Evolutionary conservation across 2,113 vertebrate genomes (phyloP), one percentile per base, ranked within the genome.

Genomic region (Nycticebus coucang): DNA sequence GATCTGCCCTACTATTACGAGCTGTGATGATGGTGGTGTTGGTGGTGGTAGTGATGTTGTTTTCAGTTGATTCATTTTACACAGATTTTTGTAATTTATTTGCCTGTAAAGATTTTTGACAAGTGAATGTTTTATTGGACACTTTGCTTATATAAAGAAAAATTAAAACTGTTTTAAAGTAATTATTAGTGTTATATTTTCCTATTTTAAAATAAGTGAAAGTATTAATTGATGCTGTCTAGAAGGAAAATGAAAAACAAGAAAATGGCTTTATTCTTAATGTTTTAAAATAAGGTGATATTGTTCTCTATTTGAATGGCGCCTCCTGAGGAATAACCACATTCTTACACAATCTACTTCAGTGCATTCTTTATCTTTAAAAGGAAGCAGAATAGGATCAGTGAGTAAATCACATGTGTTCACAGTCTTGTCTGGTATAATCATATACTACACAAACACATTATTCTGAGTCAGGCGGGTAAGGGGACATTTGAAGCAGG

Each of bases 351-450:
- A 93, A 26, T 87, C 19, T 6, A 97, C 96, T 98, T 97, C 97
- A 97, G 98, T 55, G 93, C 98, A 98, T 98, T 98, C 97, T 98
- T 98, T 98, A 98, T 98, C 98, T 98, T 98, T 98, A 98, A 98
- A 98, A 98, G 98, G 98, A 98, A 98, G 57, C 75, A 97, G 97
- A 98, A 96, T 91, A 96, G 98, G 87, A 96, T 97, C 95, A 86
- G 89, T 97, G 95, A 96, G 89, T 98, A 98, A 98, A 98, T 98
- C 97, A 97, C 97, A 90, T 88, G 60, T 98, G 94, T 95, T 97
- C 97, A 55, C 95, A 95, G 60, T 77, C 96, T 97, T 97, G 90
- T 96, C 95, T 98, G 90, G 71, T 98, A 95, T 97, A 97, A 97
- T 95, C 95, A 85, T 95, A 97, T 84, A 79, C 95, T 97, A 95